A percentile compares a stretch with the other conserved stretches of the same genome.
Conservation (phyloP, 2,888 invertebrate species). For the Oscheius onirici region DNA sequence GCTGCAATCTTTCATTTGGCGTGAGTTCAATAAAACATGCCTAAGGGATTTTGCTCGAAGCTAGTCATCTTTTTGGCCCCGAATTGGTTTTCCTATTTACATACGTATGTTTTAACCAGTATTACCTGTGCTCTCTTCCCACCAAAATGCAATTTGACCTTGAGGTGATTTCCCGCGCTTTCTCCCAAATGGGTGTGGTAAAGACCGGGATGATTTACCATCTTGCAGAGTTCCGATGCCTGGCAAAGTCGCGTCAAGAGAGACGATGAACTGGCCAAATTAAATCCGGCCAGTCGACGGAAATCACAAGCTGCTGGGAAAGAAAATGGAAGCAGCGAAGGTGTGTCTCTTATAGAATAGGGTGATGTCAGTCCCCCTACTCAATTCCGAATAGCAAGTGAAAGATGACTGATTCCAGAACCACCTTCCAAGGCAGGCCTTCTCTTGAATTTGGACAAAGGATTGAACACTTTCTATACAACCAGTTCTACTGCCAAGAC, state of each 20-base stretch:
- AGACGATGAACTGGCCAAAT: constrained; percentile 23
- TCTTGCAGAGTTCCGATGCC: constrained; percentile 42
- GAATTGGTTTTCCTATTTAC: neutral
- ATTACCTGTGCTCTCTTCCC: neutral
- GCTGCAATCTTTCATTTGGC: no score
- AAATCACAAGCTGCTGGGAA: neutral
- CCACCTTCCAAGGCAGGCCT: constrained; percentile 30
- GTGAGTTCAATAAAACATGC: no score
- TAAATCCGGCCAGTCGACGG: neutral
- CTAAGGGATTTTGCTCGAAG: no score
- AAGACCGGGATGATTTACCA: no score
- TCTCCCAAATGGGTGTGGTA: neutral
- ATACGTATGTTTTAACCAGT: neutral
- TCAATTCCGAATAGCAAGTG: neutral
- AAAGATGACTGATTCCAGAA: neutral
- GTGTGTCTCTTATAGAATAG: neutral
- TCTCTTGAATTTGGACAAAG: constrained; percentile 28
- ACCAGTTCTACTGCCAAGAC: neutral
- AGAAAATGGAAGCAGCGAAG: neutral
- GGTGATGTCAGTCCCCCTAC: neutral
- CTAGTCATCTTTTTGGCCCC: no score
- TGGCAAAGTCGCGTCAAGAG: constrained; percentile 43
- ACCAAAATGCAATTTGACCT: constrained; percentile 3
- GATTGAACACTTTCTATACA: constrained; percentile 31
- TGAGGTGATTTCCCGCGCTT: constrained; percentile 18